Base-by-base conservation (phyloP, 2,888 invertebrate species). In the Isoperla grammatica region DNA sequence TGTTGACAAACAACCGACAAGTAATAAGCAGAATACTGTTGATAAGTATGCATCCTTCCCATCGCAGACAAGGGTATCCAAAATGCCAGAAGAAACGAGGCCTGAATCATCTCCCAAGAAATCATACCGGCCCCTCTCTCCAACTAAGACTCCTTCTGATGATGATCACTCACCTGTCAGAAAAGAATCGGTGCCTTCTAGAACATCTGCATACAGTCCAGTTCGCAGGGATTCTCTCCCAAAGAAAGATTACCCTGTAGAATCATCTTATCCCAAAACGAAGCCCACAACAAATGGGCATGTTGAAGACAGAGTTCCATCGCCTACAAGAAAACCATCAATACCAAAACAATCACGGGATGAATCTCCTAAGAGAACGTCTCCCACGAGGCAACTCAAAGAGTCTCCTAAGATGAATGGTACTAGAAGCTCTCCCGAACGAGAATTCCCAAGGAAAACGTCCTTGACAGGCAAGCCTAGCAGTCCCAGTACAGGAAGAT, bases 31-130 rank as follows among this genome's bases (percentile, higher is more conserved):
- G n/a, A 50, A 35, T 12, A 13, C 50, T n/a, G 13, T 35, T 11
- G 53, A 53, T 37, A 53, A 53, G 53, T 53, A 53, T 37, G 53
- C 53, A 2, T 53, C 53, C 37, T 53, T 53, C 53, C 53, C 53
- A n/a, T 53, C 53, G 2, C 53, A 53, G 20, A 53, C 53, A 17
- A 15, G 53, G 15, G 53, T 20, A 8, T 39, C 53, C 1, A 37
- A 37, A 2, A 39, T 20, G 12, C n/a, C 35, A 6, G 39, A 37
- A 15, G 37, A 37, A 17, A 17, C 19, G n/a, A 13, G 19, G 12
- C 53, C 53, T 1, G 53, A 35, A 17, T 35, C 53, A 5, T 37
- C 53, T 11, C 2, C 37, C 29, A 29, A 29, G 29, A 29, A 29
- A 29, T 29, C 29, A 8, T 29, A 29, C 8, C 29, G 29, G 8